Conservation (phyloP, 2,888 invertebrate species). For the Abrostola triplasia region DNA sequence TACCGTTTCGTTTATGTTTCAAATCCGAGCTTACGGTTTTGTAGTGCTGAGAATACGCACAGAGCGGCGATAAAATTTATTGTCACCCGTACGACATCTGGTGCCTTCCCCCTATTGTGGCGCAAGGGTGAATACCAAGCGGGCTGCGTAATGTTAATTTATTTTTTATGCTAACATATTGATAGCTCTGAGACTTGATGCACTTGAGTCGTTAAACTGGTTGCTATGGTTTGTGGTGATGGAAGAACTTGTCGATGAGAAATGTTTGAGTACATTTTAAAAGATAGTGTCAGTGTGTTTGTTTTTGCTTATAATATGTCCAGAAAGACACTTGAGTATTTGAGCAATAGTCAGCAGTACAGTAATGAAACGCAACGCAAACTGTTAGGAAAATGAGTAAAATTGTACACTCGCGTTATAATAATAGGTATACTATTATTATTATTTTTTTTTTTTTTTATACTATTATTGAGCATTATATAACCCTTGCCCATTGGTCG, state of each 20-base stretch:
- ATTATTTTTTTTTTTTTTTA: no score
- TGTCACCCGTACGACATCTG: conserved; percentile 87
- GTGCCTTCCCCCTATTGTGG: conserved; percentile 73
- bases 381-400: no score
- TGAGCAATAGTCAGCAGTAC: no score
- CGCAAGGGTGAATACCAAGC: conserved; percentile 48
- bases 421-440: no score
- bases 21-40: conserved; percentile 82
- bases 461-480: no score
- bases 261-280: not conserved
- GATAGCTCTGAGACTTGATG: conserved; percentile 1
- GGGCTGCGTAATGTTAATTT: conserved; percentile 9
- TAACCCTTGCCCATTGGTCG: no score
- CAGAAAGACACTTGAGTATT: no score
- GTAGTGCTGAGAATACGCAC: conserved; percentile 82
- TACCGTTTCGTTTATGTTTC: conserved; percentile 77
- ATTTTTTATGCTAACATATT: conserved; percentile 6
- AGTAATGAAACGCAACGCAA: no score
- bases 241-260: not conserved
- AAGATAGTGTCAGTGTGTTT: not conserved
- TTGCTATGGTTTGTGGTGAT: not conserved
- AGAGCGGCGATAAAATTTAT: conserved; percentile 87
- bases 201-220: not conserved
- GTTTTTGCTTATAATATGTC: not conserved
- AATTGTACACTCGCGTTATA: no score